Evolutionary conservation across 2,888 invertebrate genomes (phyloP).

Genomic region (Pegoplata infirma): DNA sequence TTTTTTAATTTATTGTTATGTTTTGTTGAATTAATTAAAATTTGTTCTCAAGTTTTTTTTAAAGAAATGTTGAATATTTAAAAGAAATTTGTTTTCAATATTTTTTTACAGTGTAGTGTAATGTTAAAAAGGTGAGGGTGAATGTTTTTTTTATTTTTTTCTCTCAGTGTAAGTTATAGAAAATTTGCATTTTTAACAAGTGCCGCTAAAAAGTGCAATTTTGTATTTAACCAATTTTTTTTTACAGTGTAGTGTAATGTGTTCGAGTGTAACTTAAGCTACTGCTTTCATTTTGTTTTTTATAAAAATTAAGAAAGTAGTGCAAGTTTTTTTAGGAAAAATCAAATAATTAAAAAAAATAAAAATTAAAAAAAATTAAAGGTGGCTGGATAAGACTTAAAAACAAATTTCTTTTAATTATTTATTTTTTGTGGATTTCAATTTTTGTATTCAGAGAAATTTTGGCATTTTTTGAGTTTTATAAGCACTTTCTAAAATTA

Average conservation of each 20-base stretch:
- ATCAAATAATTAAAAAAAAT: neutral
- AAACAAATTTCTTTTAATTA: neutral
- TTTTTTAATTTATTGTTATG: neutral
- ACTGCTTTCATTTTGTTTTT: conserved; percentile 62
- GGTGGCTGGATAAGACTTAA: neutral
- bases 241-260: conserved; percentile 9
- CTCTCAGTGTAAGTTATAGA: conserved; percentile 34
- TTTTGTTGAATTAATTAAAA: neutral
- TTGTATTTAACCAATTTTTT: conserved; percentile 42
- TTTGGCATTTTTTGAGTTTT: conserved; percentile 65
- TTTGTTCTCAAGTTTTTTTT: neutral
- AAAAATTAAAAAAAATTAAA: neutral
- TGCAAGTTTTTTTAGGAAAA: conserved; percentile 57
- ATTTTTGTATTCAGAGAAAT: conserved; percentile 50
- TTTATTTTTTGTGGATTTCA: neutral
- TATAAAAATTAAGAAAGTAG: conserved; percentile 70
- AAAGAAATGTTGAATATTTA: neutral
- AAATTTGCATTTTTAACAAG: conserved; percentile 77
- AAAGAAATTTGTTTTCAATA: conserved; percentile 34
- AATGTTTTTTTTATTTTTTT: neutral
- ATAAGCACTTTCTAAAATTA: neutral
- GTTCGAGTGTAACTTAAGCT: conserved; percentile 40
- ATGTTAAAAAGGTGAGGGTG: neutral
- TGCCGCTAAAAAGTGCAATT: conserved; percentile 76
- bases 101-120: neutral